These are phyloP conservation scores for Meriones psammophilus DNA, from an alignment of 2,797 vertebrate genomes.

Conservation along the genomic window DNA sequence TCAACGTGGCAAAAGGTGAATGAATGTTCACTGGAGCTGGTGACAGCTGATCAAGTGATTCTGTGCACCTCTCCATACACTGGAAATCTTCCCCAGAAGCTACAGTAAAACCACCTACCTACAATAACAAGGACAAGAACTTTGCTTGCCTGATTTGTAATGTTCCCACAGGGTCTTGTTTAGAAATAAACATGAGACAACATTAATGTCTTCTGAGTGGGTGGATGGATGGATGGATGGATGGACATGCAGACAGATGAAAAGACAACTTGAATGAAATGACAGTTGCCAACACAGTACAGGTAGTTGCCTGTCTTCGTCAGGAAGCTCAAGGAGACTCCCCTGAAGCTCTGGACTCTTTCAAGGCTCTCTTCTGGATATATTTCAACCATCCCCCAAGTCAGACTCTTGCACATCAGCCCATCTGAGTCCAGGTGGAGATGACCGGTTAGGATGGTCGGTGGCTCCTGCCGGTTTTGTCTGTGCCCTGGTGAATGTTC, in stretches of 20 bases:
- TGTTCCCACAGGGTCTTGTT: not conserved
- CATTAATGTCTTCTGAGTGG: not conserved
- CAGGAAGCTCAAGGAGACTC: not conserved
- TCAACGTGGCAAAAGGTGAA: slow-evolving; percentile 45
- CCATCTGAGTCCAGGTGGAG: not conserved
- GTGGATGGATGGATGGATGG: not conserved
- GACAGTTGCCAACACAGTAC: not conserved
- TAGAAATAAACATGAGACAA: not conserved
- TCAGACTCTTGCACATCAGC: not conserved
- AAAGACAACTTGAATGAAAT: not conserved
- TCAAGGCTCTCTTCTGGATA: not conserved
- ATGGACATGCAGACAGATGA: not conserved
- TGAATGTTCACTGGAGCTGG: not conserved
- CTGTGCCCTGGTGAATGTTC: not conserved
- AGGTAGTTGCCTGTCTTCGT: not conserved
- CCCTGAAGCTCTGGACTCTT: fast-evolving
- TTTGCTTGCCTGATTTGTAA: not conserved
- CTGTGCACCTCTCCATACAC: not conserved
- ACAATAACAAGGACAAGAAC: not conserved
- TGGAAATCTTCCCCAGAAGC: slow-evolving; percentile 38
- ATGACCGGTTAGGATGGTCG: not conserved
- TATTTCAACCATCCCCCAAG: not conserved
- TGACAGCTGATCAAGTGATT: not conserved
- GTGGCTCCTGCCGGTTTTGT: not conserved
- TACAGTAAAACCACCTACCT: not conserved